A percentile compares a stretch with the other conserved stretches of the same genome.
Evolutionary conservation across 2,113 vertebrate species (phyloP).

Genomic region (Xiphias gladius): DNA sequence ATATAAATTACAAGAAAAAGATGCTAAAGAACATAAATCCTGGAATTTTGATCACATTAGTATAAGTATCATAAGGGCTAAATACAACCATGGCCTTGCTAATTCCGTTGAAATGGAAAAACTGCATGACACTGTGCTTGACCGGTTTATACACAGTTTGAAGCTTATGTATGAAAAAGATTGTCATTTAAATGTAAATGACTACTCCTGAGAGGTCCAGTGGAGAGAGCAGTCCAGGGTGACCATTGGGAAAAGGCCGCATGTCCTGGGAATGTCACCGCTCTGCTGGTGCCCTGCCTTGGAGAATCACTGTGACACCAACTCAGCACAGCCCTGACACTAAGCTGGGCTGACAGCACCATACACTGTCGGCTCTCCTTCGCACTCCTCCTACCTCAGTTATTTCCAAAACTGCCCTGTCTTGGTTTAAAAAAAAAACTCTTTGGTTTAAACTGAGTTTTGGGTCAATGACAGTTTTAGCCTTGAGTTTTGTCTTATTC

Average conservation of each 20-base stretch:
- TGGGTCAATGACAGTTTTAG: constrained; percentile 7
- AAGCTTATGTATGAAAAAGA: neutral
- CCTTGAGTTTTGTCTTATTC: constrained; percentile 1
- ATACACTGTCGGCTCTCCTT: constrained; percentile 34
- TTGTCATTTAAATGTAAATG: constrained; percentile 25
- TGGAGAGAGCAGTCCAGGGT: constrained; percentile 37
- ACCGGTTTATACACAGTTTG: neutral
- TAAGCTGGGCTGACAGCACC: constrained; percentile 65
- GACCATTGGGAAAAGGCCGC: constrained; percentile 53
- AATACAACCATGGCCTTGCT: neutral
- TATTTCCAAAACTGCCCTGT: constrained; percentile 15
- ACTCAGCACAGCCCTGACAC: constrained; percentile 38
- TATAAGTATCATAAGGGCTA: neutral
- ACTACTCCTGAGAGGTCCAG: constrained; percentile 27
- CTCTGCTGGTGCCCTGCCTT: constrained; percentile 56
- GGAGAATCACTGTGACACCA: constrained; percentile 44
- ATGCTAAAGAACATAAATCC: neutral
- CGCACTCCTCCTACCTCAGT: constrained; percentile 17
- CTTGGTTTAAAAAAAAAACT: neutral
- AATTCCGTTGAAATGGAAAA: neutral
- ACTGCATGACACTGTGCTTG: neutral
- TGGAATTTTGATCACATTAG: neutral
- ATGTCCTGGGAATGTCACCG: constrained; percentile 55
- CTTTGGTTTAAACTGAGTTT: constrained; percentile 12
- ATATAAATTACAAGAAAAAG: neutral